phyloP scores from a whole-genome alignment of 2,888 invertebrate genomes.

The Cantharis rustica region DNA sequence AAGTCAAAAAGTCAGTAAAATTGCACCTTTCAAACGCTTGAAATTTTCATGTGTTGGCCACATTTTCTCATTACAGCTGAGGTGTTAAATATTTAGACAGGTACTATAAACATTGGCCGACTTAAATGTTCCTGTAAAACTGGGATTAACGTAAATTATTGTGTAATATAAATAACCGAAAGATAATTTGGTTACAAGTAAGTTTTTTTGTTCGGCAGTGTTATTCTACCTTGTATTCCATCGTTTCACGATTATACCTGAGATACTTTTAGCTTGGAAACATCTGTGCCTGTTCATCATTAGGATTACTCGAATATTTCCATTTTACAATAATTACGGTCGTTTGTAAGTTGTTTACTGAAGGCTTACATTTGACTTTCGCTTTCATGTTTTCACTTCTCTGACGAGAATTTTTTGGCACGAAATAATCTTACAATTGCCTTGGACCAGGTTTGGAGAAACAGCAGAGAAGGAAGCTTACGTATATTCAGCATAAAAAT shows the following conservation, averaged over 20 bases:
- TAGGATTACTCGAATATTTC: neutral
- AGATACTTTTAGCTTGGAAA: neutral
- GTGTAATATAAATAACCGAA: neutral
- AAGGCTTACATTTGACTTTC: neutral
- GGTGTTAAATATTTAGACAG: neutral
- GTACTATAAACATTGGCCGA: neutral
- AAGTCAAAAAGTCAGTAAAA: conserved; percentile 15
- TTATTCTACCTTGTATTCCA: neutral
- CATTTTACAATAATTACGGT: neutral
- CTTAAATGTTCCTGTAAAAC: neutral
- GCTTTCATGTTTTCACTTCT: neutral
- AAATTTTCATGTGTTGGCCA: conserved; percentile 10
- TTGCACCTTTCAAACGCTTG: neutral
- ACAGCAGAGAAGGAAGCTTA: too few relatives aligned
- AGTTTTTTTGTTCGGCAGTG: neutral
- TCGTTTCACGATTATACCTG: neutral
- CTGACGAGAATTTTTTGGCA: neutral
- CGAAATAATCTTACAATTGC: too few relatives aligned
- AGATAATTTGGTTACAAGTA: neutral
- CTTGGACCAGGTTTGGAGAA: too few relatives aligned
- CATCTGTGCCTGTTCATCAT: neutral
- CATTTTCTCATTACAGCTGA: conserved; percentile 2
- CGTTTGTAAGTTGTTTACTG: neutral
- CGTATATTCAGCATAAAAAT: too few relatives aligned
- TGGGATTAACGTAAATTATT: neutral